phyloP scores from a whole-genome alignment of 2,797 vertebrate genomes.

The Pogoniulus pusillus region DNA sequence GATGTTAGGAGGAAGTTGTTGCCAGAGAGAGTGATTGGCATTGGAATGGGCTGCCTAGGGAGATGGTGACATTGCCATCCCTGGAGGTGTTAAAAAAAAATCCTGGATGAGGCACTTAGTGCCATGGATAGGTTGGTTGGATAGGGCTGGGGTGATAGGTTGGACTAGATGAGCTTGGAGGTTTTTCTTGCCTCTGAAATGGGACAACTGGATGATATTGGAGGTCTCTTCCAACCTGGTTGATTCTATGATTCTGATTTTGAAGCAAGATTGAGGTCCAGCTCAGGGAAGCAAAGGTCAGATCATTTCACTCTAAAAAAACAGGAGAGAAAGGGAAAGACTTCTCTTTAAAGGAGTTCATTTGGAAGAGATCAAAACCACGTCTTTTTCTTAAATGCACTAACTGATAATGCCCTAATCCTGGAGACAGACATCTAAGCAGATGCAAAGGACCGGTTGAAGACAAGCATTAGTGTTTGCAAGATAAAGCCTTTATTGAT shows the following conservation, averaged over 20 bases:
- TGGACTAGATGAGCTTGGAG: no score
- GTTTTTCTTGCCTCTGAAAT: no score
- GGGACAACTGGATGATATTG: no score
- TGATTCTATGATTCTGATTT: neutral
- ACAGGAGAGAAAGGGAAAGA: neutral
- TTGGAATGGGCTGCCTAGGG: no score
- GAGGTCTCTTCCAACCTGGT: no score
- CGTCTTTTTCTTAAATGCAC: neutral
- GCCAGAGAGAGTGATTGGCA: no score
- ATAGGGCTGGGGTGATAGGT: no score
- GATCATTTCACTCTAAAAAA: neutral
- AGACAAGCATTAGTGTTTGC: constrained; percentile 64
- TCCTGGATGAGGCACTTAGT: no score
- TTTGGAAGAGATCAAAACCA: constrained; percentile 1
- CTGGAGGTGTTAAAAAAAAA: no score
- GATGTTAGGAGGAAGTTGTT: no score
- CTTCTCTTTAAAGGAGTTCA: neutral
- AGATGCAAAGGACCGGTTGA: constrained; percentile 41
- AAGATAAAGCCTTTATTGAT: constrained; percentile 70
- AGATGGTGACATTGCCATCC: no score
- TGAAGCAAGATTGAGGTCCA: neutral
- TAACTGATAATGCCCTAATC: constrained; percentile 33
- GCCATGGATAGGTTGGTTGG: no score
- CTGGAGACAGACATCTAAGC: constrained; percentile 60
- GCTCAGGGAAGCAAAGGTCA: neutral